Base-by-base conservation (phyloP, 2,888 invertebrate species). In the Creontiades dilutus region DNA sequence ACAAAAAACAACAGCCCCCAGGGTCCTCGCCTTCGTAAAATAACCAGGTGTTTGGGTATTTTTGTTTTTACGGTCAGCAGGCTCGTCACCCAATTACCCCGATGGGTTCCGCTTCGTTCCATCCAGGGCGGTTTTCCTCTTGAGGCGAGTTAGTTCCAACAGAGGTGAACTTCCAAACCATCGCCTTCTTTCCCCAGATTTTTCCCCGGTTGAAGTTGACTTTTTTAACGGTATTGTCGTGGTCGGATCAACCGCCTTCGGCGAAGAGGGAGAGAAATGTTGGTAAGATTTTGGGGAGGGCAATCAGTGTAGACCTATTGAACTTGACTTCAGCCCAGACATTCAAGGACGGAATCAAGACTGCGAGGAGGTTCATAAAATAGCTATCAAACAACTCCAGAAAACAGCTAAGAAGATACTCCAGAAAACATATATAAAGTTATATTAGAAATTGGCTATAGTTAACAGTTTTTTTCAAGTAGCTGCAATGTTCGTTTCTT, bases 21-120 rank as follows among this genome's bases (percentile, higher is more conserved):
- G 46, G 37, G 78, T 5, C 78, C 46, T 37, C 37, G 46, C 37
- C 78, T 78, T 37, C 5, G 78, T 78, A 47, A 78, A 78, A 78
- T 78, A 78, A 78, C 78, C 78, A 78, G 78, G 78, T 78, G 78
- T 78, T 78, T 78, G 46, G 78, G 78, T 78, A 78, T 78, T 78
- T 78, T 78, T 78, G 78, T 78, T 78, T 78, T 78, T 78, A 78
- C 47, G 78, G 78, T 78, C 78, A 46, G 37, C 78, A 27, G 78
- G 68, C 68, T 78, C 78, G 78, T 78, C 78, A 78, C 78, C 78
- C 78, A 78, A 78, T 78, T 78, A 78, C 78, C 19, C 46, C 46
- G 78, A 78, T 78, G 78, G 78, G 78, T 78, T 78, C 78, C 78
- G 78, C 78, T 46, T 46, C 46, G 78, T 78, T 78, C 78, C 78